phyloP scores from a whole-genome alignment of 2,113 vertebrate species.

The Numenius arquata region DNA sequence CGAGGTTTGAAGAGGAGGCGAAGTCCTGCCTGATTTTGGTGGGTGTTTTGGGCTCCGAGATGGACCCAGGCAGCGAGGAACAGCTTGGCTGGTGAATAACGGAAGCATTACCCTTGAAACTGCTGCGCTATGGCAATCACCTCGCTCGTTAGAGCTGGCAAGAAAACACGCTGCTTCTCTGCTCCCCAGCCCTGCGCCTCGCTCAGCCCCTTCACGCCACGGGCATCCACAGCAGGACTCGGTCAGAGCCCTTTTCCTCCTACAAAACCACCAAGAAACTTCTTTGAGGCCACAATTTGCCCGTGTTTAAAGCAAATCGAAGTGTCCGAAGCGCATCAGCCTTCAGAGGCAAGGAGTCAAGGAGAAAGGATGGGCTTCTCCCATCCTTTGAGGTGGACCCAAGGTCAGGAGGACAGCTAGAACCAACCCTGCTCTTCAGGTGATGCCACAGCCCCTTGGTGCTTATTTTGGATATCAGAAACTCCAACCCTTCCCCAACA shows the following conservation, averaged over 20 bases:
- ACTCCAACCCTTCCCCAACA: background rate
- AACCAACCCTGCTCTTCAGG: background rate
- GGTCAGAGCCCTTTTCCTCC: background rate
- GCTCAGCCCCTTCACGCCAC: accelerated
- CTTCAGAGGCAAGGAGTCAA: background rate
- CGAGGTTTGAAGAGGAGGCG: background rate
- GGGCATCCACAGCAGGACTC: background rate
- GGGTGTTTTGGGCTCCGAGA: background rate
- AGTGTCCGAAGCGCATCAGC: accelerated
- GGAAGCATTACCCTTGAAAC: background rate
- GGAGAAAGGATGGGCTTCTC: background rate
- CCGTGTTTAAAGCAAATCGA: background rate
- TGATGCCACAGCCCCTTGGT: background rate
- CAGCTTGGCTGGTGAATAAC: background rate
- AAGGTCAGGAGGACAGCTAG: background rate
- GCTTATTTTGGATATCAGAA: background rate
- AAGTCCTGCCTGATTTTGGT: background rate
- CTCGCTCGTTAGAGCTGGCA: background rate
- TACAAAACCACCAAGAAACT: background rate
- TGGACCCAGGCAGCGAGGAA: accelerated
- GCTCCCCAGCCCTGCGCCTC: background rate
- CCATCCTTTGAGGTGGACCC: background rate
- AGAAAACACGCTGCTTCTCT: accelerated
- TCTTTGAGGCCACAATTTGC: background rate
- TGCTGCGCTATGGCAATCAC: accelerated